Conservation (phyloP, 2,113 vertebrate genomes). For the Furnarius figulus region DNA sequence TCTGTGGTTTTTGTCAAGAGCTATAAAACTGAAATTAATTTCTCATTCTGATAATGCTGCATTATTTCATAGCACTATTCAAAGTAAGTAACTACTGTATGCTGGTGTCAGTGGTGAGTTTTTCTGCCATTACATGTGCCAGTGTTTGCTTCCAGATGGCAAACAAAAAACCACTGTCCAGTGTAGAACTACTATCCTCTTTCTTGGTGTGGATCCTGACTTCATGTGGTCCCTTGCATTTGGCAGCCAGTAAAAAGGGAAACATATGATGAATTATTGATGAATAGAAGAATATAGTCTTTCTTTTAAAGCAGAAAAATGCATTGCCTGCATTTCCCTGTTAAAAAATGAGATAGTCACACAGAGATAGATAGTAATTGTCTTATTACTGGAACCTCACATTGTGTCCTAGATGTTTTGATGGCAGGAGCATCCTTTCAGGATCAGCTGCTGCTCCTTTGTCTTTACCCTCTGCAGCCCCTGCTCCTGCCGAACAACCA, state of each 20-base stretch:
- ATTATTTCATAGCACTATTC: neutral
- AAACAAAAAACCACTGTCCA: neutral
- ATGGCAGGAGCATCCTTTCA: neutral
- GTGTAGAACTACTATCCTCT: neutral
- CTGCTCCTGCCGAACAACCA: rapidly evolving
- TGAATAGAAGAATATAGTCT: neutral
- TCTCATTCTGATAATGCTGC: neutral
- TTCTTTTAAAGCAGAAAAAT: neutral
- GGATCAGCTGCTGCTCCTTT: neutral
- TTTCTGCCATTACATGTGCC: neutral
- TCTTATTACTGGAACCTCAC: neutral
- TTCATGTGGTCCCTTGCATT: neutral
- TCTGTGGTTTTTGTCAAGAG: neutral
- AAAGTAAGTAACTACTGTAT: neutral
- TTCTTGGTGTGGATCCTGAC: neutral
- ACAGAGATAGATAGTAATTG: neutral
- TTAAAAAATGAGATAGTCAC: neutral
- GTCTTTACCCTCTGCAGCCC: rapidly evolving
- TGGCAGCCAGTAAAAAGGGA: neutral
- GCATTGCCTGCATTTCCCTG: neutral
- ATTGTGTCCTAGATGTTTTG: neutral
- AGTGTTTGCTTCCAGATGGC: neutral
- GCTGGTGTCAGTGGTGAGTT: neutral
- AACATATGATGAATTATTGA: neutral
- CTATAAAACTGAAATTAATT: neutral